Percentiles rank a stretch among this genome's conserved stretches.
Evolutionary conservation across 2,888 invertebrate genomes (phyloP).

Genomic region (Callinectes sapidus): DNA sequence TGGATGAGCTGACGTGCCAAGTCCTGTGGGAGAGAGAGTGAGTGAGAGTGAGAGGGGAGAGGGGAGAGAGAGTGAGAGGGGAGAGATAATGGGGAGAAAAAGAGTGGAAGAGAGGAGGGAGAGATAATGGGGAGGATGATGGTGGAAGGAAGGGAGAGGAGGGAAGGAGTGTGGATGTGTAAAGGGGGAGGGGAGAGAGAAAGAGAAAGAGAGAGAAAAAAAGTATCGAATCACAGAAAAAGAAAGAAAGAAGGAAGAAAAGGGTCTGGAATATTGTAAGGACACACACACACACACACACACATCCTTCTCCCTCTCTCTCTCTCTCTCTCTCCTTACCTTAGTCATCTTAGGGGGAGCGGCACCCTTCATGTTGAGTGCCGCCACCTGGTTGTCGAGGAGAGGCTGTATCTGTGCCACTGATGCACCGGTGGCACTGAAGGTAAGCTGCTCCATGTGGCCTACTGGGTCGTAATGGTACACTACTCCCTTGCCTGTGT

Average conservation of each 20-base stretch:
- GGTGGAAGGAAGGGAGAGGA: too few species aligned
- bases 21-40: slow-evolving; percentile 36
- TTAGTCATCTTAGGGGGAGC: slow-evolving; percentile 75
- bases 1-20: slow-evolving; percentile 86
- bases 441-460: slow-evolving; percentile 90
- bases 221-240: too few species aligned
- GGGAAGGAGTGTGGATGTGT: too few species aligned
- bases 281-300: too few species aligned
- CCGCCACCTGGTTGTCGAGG: slow-evolving; percentile 95
- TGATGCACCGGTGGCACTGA: slow-evolving; percentile 93
- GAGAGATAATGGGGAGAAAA: too few species aligned
- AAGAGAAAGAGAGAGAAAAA: too few species aligned
- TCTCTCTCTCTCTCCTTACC: slow-evolving; percentile 51
- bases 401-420: slow-evolving; percentile 89
- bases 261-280: too few species aligned
- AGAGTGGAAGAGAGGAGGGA: too few species aligned
- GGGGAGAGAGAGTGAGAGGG: neutral
- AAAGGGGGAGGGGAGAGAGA: too few species aligned
- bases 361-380: slow-evolving; percentile 88
- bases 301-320: neutral
- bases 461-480: slow-evolving; percentile 99
- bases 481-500: slow-evolving; percentile 89
- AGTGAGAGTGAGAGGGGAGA: neutral
- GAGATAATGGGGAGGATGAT: too few species aligned
- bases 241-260: too few species aligned